A percentile compares a stretch with the other conserved stretches of the same genome.
Evolutionary conservation across 2,888 invertebrate genomes (phyloP).

Genomic region (Hipparchia semele): DNA sequence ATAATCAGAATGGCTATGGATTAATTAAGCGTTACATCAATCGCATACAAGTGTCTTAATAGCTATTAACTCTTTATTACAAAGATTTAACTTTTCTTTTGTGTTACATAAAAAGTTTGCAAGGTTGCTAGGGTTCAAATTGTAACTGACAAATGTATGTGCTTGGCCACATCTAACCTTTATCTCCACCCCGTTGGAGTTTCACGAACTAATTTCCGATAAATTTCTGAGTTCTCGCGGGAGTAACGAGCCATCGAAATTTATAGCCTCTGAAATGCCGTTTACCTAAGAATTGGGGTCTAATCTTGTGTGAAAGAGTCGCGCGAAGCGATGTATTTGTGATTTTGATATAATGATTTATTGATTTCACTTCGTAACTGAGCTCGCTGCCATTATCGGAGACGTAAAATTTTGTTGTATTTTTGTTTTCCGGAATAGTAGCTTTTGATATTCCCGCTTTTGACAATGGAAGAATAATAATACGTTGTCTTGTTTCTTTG

Average conservation of each 20-base stretch:
- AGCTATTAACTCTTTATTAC: neutral
- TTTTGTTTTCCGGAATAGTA: constrained; percentile 23
- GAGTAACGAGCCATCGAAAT: constrained; percentile 74
- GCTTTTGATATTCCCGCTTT: constrained; percentile 17
- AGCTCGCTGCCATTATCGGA: constrained; percentile 18
- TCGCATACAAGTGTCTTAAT: no score
- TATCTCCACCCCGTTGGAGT: constrained; percentile 53
- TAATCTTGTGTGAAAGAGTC: constrained; percentile 78
- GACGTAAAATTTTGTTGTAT: constrained; percentile 24
- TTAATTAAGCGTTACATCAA: no score
- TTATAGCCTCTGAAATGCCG: constrained; percentile 75
- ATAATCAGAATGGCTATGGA: no score
- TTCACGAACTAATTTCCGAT: constrained; percentile 76
- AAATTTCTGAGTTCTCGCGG: constrained; percentile 76
- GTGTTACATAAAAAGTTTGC: neutral
- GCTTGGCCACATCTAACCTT: constrained; percentile 42
- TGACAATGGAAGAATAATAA: constrained; percentile 11
- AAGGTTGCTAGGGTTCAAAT: constrained; percentile 10
- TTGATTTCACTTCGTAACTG: constrained; percentile 27
- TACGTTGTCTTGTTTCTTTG: constrained; percentile 1
- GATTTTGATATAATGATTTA: constrained; percentile 39
- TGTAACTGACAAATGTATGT: constrained; percentile 38
- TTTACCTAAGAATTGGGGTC: constrained; percentile 78
- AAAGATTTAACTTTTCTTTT: constrained; percentile 8
- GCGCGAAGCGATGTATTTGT: constrained; percentile 55